Base-by-base conservation (phyloP, 2,797 vertebrate genomes). In the Fistularia commersonii region DNA sequence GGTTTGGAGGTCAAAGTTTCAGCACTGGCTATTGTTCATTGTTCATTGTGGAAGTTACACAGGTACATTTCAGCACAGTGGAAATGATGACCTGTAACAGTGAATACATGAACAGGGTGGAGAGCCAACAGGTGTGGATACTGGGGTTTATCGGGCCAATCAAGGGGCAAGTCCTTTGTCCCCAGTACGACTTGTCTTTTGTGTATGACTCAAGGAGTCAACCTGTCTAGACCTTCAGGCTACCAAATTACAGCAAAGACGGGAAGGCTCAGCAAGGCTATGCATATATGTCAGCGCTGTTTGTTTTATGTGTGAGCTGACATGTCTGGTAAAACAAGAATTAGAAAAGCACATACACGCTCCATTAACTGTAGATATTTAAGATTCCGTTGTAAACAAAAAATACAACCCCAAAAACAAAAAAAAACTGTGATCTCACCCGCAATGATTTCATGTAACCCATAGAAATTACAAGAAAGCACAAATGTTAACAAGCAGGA, bases 201-300 rank as follows among this genome's bases (percentile, higher is more conserved):
- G 57, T 69, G 52, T 42, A 47, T 65, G 51, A 15, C 40, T 61
- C 31, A 8, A 43, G 62, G 75, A 86, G 81, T 81, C 81, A 31
- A 74, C 61, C 39, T 64, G 80, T 83, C 81, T 82, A 54, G 57
- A 66, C 75, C 80, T 45, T 76, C 31, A 48, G 79, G 81, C 80
- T 58, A 47, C 35, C 63, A 54, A 57, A 63, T 66, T 57, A 57
- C 54, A 77, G 51, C 56, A 68, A 36, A 50, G 41, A 54, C 51
- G 38, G 66, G 65, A 65, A 77, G 69, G 69, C 66, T 59, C 60
- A 61, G 63, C 57, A 51, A 5, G 34, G 41, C 66, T 37, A 58
- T 60, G 38, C 69, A 47, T 45, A 48, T 41, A 32, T 40, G 41
- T 45, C 45, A 32, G 12, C 44, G 46, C 23, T 23, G 44, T 33